These are phyloP conservation scores for Drosophila jambulina DNA, from an alignment of 1,140 invertebrate species.

Conservation along the genomic window DNA sequence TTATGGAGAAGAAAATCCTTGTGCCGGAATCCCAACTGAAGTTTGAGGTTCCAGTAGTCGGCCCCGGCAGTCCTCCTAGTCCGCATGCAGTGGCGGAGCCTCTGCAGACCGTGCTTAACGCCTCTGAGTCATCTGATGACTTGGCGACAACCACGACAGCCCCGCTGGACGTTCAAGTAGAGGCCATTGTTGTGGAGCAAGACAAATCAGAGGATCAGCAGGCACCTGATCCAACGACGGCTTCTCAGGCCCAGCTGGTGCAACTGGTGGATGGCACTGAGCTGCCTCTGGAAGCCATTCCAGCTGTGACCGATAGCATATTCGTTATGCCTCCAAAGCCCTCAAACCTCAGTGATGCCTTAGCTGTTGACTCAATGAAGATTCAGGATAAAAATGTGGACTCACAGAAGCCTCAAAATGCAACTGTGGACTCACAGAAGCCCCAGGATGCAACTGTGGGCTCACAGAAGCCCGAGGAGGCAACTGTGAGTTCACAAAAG, in stretches of 20 bases:
- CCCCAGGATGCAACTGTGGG: background rate
- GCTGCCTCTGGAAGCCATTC: slow-evolving; percentile 55
- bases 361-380: background rate
- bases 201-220: slow-evolving; percentile 23
- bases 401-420: background rate
- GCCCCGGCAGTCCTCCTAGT: slow-evolving; percentile 24
- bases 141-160: slow-evolving; percentile 60
- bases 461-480: background rate
- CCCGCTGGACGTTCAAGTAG: slow-evolving; percentile 55
- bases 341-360: slow-evolving; percentile 2
- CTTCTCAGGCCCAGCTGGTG: slow-evolving; percentile 40
- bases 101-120: slow-evolving; percentile 46
- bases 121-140: slow-evolving; percentile 58
- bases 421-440: background rate
- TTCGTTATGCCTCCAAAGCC: background rate
- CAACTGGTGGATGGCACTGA: slow-evolving; percentile 73
- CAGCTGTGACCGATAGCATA: slow-evolving; percentile 26
- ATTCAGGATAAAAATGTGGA: background rate
- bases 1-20: slow-evolving; percentile 61
- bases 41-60: slow-evolving; percentile 59
- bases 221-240: slow-evolving; percentile 40
- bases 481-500: background rate
- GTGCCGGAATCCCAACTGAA: slow-evolving; percentile 49
- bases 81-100: background rate
- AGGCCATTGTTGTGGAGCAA: slow-evolving; percentile 61